Percentiles rank a stretch among this genome's conserved stretches.
phyloP scores from a whole-genome alignment of 1,140 invertebrate species.

The Manduca sexta region DNA sequence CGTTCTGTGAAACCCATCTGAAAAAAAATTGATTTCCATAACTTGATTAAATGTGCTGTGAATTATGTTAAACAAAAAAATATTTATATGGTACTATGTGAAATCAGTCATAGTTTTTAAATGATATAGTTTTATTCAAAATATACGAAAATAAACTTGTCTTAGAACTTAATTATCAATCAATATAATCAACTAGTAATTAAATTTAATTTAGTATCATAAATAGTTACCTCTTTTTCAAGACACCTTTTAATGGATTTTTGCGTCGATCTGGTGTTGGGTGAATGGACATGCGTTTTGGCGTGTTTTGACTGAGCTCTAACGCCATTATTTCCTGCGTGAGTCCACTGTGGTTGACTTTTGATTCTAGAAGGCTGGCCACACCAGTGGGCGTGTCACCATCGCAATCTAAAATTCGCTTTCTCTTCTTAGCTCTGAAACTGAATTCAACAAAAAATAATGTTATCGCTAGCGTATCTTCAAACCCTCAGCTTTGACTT shows the following conservation, averaged over 20 bases:
- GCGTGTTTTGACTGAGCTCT: conserved; percentile 71
- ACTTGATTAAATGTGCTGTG: too few species aligned
- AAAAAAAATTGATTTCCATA: conserved; percentile 9
- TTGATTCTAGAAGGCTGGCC: conserved; percentile 47
- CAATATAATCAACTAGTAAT: too few species aligned
- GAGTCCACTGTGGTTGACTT: conserved; percentile 75
- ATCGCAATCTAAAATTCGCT: conserved; percentile 69
- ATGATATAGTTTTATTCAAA: too few species aligned
- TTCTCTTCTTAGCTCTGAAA: conserved; percentile 74
- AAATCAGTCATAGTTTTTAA: too few species aligned
- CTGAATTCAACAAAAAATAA: conserved; percentile 21
- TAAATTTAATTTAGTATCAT: not conserved
- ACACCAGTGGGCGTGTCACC: conserved; percentile 61
- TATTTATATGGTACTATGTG: conserved; percentile 1
- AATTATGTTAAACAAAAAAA: too few species aligned
- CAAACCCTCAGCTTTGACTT: too few species aligned
- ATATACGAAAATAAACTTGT: too few species aligned
- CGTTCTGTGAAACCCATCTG: conserved; percentile 70
- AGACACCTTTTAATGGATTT: conserved; percentile 74
- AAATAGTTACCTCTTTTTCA: conserved; percentile 69
- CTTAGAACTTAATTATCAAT: too few species aligned
- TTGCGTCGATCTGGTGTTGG: conserved; percentile 69
- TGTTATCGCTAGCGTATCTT: not conserved
- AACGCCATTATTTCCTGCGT: conserved; percentile 79
- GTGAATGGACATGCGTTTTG: conserved; percentile 72